Evolutionary conservation across 2,797 vertebrate species (phyloP), one percentile per base, ranked within the genome.

Genomic region (Acrossocheilus wenchowensis): DNA sequence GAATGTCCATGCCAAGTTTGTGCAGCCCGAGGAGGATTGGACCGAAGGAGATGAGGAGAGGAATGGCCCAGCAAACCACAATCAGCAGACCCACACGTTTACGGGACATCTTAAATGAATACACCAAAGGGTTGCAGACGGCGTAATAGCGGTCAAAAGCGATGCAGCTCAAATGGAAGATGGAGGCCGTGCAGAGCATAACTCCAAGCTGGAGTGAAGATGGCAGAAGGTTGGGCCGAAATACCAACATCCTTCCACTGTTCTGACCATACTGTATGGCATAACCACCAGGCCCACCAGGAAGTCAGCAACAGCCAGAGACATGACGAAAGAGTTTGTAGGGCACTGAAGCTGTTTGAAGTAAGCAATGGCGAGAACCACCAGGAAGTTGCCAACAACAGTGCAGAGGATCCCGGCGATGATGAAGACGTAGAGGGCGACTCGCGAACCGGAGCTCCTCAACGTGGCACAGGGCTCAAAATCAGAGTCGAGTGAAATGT

Each of bases 101-200:
- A 12, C 12, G 89, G 64, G 95, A 95, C 95, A 96, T 96, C 90
- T 95, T 96, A 75, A 94, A 89, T 34, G 94, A 89, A 88, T 96
- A 96, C 68, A 95, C 87, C 1, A 96, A 83, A 0, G 96, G 95
- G 90, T 96, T 94, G 88, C 96, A 96, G 75, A 96, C 95, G 3
- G 96, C 95, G 1, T 95, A 95, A 88, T 96, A 96, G 79, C 96
- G 95, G 86, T 96, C 96, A n/a, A 95, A 95, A 19, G 96, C 95
- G 9, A 97, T 96, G 86, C 95, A 96, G 90, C 96, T 96, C 48
- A 97, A 92, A 78, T 97, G 96, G 78, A 97, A 96, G 79, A 97
- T 96, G 71, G 96, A 97, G 1, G 96, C 94, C 2, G 96, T 96
- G 91, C 96, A 96, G 23, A 97, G 95, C 94, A 96, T 96, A 74